Evolutionary conservation across 1,140 invertebrate genomes (phyloP).

Genomic region (Trachymyrmex septentrionalis): DNA sequence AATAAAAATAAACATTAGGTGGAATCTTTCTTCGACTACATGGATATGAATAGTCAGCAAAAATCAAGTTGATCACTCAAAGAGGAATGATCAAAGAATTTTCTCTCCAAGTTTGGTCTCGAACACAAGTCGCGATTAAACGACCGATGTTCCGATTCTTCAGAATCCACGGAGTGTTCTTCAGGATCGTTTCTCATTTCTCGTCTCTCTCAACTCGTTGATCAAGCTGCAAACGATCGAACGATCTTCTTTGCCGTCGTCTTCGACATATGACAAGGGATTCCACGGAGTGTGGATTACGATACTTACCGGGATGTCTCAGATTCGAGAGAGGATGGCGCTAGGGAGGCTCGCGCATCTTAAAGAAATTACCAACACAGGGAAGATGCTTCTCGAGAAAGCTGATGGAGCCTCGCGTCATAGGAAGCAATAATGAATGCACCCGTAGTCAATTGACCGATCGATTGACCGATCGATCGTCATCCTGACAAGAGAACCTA

Average conservation of each 20-base stretch:
- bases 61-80: slow-evolving; percentile 18
- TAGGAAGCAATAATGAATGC: slow-evolving; percentile 19
- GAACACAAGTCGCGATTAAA: slow-evolving; percentile 16
- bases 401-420: background rate
- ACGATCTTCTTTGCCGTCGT: slow-evolving; percentile 32
- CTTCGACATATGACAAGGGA: slow-evolving; percentile 37
- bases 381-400: slow-evolving; percentile 8
- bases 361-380: slow-evolving; percentile 37
- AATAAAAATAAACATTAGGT: background rate
- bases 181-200: slow-evolving; percentile 40
- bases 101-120: background rate
- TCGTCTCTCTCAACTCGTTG: slow-evolving; percentile 52
- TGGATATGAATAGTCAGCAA: background rate
- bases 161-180: background rate
- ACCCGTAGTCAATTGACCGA: background rate
- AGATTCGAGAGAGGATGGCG: background rate
- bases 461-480: slow-evolving; percentile 15
- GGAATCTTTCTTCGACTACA: background rate
- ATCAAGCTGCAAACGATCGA: slow-evolving; percentile 42
- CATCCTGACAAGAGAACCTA: background rate
- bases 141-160: background rate
- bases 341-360: background rate
- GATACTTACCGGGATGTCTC: slow-evolving; percentile 56
- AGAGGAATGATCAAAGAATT: background rate
- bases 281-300: slow-evolving; percentile 31